Base-by-base conservation (phyloP, 2,113 vertebrate species). In the Xiphophorus couchianus region DNA sequence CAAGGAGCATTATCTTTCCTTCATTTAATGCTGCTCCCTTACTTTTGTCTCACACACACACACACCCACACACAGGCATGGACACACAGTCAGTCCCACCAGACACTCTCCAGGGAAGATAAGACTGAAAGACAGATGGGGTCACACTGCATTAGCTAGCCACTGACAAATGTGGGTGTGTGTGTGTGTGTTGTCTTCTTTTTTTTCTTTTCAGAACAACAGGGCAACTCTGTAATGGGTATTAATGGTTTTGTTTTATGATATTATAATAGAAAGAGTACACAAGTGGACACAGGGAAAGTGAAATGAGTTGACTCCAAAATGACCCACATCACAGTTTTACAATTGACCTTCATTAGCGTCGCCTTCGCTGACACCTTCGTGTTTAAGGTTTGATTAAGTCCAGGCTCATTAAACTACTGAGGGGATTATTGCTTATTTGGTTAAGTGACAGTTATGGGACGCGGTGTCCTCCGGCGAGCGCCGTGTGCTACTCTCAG, bases 41-140 rank as follows among this genome's bases (percentile, higher is more conserved):
- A 71, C 65, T 54, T 83, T 29, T 64, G 62, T 69, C 28, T 14
- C 80, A 11, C 78, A 63, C n/a, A 71, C 66, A 42, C 82, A 75
- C 37, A 33, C 54, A 60, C 71, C 71, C 66, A 35, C 29, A 29
- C 67, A 28, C 60, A 42, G 48, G 27, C 14, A 71, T 51, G 74
- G 22, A 54, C 42, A 74, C 15, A 63, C 65, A 69, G 31, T 69
- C 39, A 71, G 31, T 82, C 84, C 73, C 80, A 74, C 64, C 39
- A 77, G 80, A 84, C 71, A 60, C 70, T 74, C 77, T 71, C 33
- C 54, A 69, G 78, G 78, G 71, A 35, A 86, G 84, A 87, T 81
- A 72, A 76, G 74, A 62, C 84, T 88, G 74, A 87, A 87, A 87
- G 88, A 83, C 79, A 74, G 81, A 81, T 76, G 81, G 90, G 85